A percentile compares a stretch with the other conserved stretches of the same genome.
phyloP scores from a whole-genome alignment of 2,888 invertebrate genomes.

The Laothoe populi region DNA sequence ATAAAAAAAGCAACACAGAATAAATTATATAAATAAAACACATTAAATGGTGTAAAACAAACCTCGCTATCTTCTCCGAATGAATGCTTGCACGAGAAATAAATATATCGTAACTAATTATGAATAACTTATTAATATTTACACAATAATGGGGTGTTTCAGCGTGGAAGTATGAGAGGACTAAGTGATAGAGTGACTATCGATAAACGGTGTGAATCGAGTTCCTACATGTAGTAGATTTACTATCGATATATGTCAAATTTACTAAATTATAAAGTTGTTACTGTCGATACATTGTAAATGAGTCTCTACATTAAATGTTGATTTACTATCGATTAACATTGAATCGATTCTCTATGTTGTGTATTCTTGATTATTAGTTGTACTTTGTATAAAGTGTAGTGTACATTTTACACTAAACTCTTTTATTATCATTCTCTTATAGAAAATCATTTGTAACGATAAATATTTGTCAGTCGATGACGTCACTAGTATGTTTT shows the following conservation, averaged over 20 bases:
- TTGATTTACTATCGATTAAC: not conserved
- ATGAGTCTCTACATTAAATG: too few relatives aligned
- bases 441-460: not conserved
- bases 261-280: too few relatives aligned
- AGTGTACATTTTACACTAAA: too few relatives aligned
- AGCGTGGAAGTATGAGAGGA: slow-evolving; percentile 9
- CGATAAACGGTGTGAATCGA: slow-evolving; percentile 1
- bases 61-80: slow-evolving; percentile 86
- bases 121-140: slow-evolving; percentile 26
- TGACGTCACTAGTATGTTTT: too few relatives aligned
- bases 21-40: slow-evolving; percentile 25
- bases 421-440: too few relatives aligned
- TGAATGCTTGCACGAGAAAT: slow-evolving; percentile 82
- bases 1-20: slow-evolving; percentile 21
- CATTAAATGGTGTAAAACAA: slow-evolving; percentile 57
- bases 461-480: not conserved
- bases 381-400: too few relatives aligned
- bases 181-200: slow-evolving; percentile 11
- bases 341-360: not conserved
- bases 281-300: too few relatives aligned
- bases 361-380: too few relatives aligned
- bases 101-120: slow-evolving; percentile 51
- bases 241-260: too few relatives aligned
- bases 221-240: not conserved
- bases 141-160: slow-evolving; percentile 10